These are phyloP conservation scores for Fragum whitleyi DNA, from an alignment of 2,888 invertebrate genomes.

Conservation along the genomic window DNA sequence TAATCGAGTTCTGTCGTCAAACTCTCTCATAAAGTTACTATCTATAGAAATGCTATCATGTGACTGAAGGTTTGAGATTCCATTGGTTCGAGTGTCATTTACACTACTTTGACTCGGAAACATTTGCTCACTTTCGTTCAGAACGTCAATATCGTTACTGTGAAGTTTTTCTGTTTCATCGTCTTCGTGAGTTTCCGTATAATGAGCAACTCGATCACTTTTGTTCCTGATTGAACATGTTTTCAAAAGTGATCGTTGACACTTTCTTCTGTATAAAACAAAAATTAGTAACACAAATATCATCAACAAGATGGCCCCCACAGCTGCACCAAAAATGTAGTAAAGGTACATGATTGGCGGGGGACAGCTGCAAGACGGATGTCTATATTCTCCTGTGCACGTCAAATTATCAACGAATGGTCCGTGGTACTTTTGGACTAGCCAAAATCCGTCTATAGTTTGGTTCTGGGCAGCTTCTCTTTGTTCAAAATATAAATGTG, in stretches of 20 bases:
- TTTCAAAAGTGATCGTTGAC: neutral
- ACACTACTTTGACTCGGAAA: neutral
- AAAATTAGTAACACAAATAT: neutral
- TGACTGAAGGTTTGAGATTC: neutral
- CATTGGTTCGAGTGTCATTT: neutral
- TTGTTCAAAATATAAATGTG: slow-evolving; percentile 73
- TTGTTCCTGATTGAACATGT: neutral
- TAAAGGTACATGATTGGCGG: slow-evolving; percentile 52
- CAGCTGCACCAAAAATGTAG: slow-evolving; percentile 26
- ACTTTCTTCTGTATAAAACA: neutral
- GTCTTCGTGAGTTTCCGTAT: neutral
- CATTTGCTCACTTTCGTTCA: neutral
- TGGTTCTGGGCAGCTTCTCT: slow-evolving; percentile 43
- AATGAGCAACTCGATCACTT: neutral
- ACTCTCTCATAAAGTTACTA: neutral
- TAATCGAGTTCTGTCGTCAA: neutral
- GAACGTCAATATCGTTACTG: neutral
- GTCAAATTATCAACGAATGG: slow-evolving; percentile 53
- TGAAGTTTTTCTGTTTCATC: neutral
- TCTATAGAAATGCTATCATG: neutral
- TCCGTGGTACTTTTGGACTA: slow-evolving; percentile 66
- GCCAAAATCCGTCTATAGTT: slow-evolving; percentile 71
- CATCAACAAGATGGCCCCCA: neutral
- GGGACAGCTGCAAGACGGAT: slow-evolving; percentile 57
- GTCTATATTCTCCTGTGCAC: slow-evolving; percentile 36